phyloP scores from a whole-genome alignment of 2,797 vertebrate species.

The Bufotes viridis region DNA sequence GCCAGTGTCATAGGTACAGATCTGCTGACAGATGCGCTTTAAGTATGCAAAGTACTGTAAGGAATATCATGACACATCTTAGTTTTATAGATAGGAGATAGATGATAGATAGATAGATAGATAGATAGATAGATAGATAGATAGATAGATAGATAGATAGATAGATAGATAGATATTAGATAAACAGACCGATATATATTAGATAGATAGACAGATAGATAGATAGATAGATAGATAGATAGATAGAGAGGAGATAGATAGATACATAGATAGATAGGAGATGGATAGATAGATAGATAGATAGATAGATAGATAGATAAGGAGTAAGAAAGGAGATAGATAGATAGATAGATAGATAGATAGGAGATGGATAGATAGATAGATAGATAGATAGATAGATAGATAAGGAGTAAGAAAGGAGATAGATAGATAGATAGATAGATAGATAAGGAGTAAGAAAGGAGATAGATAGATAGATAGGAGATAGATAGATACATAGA shows the following conservation, averaged over 20 bases:
- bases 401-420: too few relatives aligned
- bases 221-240: neutral
- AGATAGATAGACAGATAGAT: neutral
- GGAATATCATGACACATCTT: neutral
- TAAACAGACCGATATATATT: neutral
- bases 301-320: neutral
- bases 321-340: neutral
- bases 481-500: too few relatives aligned
- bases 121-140: neutral
- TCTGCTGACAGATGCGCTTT: neutral
- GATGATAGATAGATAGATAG: neutral
- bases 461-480: too few relatives aligned
- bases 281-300: too few relatives aligned
- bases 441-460: too few relatives aligned
- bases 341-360: too few relatives aligned
- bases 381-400: neutral
- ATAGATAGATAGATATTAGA: too few relatives aligned
- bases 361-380: too few relatives aligned
- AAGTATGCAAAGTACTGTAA: neutral
- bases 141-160: neutral
- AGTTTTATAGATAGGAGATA: neutral
- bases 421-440: too few relatives aligned
- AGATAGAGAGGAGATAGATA: neutral
- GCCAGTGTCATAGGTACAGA: too few relatives aligned
- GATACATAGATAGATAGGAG: neutral